Percentiles rank a stretch among this genome's conserved stretches.
Conservation (phyloP, 2,113 vertebrate species). For the Emberiza fucata region DNA sequence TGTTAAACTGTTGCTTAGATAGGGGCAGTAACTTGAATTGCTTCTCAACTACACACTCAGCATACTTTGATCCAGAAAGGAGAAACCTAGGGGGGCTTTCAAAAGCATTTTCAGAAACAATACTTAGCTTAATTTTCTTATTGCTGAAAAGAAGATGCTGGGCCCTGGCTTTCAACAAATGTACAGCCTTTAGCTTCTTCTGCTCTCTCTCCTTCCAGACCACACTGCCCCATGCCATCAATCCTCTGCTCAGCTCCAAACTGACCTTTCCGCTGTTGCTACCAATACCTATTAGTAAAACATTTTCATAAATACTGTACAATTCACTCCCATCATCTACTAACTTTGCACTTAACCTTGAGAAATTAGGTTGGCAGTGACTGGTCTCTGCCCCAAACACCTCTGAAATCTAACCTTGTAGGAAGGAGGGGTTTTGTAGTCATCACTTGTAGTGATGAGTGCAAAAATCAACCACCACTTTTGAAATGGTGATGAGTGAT, state of each 20-base stretch:
- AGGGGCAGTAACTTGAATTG: not conserved
- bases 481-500: too few species aligned
- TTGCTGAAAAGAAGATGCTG: not conserved
- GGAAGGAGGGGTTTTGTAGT: not conserved
- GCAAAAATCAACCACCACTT: too few species aligned
- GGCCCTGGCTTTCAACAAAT: not conserved
- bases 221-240: not conserved
- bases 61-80: not conserved
- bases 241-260: not conserved
- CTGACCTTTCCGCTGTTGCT: not conserved
- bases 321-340: not conserved
- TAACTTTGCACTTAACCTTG: not conserved
- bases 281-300: not conserved
- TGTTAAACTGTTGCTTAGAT: not conserved
- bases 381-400: not conserved
- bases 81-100: not conserved
- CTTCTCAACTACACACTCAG: not conserved
- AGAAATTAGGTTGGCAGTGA: not conserved
- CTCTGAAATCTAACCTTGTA: slow-evolving; percentile 11
- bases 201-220: not conserved
- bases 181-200: not conserved
- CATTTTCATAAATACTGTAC: not conserved
- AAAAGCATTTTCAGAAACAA: not conserved
- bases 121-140: not conserved
- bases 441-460: too few species aligned